Percentiles rank a stretch among this genome's conserved stretches.
These are phyloP conservation scores for Ectropis grisescens DNA, from an alignment of 1,140 invertebrate species.

Conservation along the genomic window DNA sequence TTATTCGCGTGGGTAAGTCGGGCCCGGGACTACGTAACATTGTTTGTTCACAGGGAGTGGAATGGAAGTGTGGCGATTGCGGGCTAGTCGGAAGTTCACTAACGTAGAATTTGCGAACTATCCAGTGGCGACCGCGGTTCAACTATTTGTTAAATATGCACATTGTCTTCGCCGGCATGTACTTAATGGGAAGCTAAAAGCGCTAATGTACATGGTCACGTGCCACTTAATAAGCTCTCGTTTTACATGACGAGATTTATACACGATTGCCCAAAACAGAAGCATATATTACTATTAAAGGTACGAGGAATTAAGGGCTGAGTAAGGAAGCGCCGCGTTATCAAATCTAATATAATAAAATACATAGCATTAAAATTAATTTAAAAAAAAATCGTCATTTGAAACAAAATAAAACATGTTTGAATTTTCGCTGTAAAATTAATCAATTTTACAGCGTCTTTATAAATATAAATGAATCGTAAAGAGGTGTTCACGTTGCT, in stretches of 20 bases:
- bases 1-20: too few relatives aligned
- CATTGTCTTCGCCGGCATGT: slow-evolving; percentile 5
- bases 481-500: too few relatives aligned
- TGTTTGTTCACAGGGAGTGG: too few relatives aligned
- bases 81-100: slow-evolving; percentile 12
- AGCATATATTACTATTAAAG: background rate
- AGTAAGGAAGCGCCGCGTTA: background rate
- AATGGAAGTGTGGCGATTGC: too few relatives aligned
- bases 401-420: too few relatives aligned
- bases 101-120: slow-evolving; percentile 16
- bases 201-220: slow-evolving; percentile 2
- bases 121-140: slow-evolving; percentile 9
- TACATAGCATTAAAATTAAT: too few relatives aligned
- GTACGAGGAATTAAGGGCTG: background rate
- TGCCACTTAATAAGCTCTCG: background rate
- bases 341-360: background rate
- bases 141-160: slow-evolving; percentile 14
- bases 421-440: too few relatives aligned
- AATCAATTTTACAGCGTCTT: too few relatives aligned
- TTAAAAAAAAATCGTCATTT: too few relatives aligned
- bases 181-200: slow-evolving; percentile 2
- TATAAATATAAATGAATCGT: too few relatives aligned
- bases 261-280: background rate
- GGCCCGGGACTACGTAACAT: too few relatives aligned
- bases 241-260: background rate